Conservation (phyloP, 2,797 vertebrate species). For the Microctenopoma stevenorrisi region DNA sequence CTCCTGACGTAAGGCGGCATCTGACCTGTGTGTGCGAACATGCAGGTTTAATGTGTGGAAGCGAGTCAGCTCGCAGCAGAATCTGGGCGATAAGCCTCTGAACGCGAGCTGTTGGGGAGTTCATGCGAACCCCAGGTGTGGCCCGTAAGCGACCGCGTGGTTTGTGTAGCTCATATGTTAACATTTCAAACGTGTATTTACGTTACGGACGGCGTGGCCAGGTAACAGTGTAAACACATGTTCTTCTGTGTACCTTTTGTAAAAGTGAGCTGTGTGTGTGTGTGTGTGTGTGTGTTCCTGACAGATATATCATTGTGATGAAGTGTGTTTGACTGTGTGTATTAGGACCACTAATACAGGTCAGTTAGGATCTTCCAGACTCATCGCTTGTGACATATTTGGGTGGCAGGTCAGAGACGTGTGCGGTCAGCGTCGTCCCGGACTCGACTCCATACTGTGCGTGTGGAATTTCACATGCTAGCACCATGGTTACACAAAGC, state of each 20-base stretch:
- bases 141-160: not conserved
- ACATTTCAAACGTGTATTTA: not conserved
- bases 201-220: not conserved
- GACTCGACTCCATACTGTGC: slow-evolving; percentile 44
- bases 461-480: slow-evolving; percentile 80
- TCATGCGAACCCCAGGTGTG: not conserved
- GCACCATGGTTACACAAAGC: slow-evolving; percentile 67
- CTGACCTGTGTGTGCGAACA: slow-evolving; percentile 47
- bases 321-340: slow-evolving; percentile 15
- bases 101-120: not conserved
- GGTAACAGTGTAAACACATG: not conserved
- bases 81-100: not conserved
- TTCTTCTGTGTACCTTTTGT: not conserved
- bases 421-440: slow-evolving; percentile 44
- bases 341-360: slow-evolving; percentile 13
- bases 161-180: not conserved
- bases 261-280: not conserved
- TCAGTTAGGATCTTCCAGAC: slow-evolving; percentile 38
- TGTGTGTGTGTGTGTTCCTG: not conserved
- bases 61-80: slow-evolving; percentile 22
- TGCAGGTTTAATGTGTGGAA: slow-evolving; percentile 59
- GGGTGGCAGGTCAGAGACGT: slow-evolving; percentile 61
- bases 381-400: slow-evolving; percentile 42
- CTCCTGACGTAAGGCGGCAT: slow-evolving; percentile 15
- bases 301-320: slow-evolving; percentile 7